Base-by-base conservation (phyloP, 2,797 vertebrate species). In the Sebastes baramenuke region DNA sequence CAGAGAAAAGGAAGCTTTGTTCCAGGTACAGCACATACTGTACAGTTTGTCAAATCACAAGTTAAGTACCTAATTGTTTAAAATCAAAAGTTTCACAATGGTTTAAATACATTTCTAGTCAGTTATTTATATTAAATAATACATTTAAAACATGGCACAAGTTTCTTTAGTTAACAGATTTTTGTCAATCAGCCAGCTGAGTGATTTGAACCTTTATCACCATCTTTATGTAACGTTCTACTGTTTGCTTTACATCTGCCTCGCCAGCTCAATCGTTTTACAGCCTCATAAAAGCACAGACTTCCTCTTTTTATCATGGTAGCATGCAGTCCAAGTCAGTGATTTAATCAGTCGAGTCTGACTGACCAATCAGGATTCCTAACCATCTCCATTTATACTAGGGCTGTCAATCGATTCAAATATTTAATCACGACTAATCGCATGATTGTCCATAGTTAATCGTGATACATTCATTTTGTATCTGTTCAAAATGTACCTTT, bases 231-330 rank as follows among this genome's bases (percentile, higher is more conserved):
- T 32, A 42, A 58, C 30, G 0, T 46, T 67, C 8, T 2, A 5
- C 5, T 66, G 30, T 89, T 91, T 82, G 67, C 68, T 69, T 60
- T 55, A 6, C 8, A 18, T 62, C 60, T n/a, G 66, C 14, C 24
- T 66, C 20, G 2, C 60, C 77, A 72, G 29, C 11, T 72, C 7
- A 59, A 46, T 61, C 4, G 1, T 70, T 86, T 83, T 78, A 75
- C 29, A 64, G 11, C 52, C 77, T 38, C 52, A 58, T 1, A 46
- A 8, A 85, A 27, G 42, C 27, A 5, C 5, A 3, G 32, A 58
- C 46, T 14, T 79, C n/a, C 24, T 72, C 55, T 59, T 73, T 85
- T 80, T 77, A 61, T 29, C 14, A 25, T 4, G 24, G 59, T 32
- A 22, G 20, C 11, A 22, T 16, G 27, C 14, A 62, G 25, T 24